Evolutionary conservation across 2,888 invertebrate genomes (phyloP).

Genomic region (Diloba caeruleocephala): DNA sequence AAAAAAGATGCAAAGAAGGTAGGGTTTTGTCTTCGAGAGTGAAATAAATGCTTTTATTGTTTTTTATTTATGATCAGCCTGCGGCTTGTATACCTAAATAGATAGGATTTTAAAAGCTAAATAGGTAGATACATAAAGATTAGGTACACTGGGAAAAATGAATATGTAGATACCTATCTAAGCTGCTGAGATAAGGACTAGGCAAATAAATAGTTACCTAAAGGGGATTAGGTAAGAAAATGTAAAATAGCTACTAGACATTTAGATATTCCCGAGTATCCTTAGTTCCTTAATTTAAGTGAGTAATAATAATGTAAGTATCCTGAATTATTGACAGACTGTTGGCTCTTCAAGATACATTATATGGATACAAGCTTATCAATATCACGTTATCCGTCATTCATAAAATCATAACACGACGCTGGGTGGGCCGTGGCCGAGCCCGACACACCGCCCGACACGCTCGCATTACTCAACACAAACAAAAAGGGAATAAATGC

Average conservation of each 20-base stretch:
- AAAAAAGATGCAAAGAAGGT: constrained; percentile 51
- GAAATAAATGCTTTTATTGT: constrained; percentile 45
- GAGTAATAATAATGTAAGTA: constrained; percentile 12
- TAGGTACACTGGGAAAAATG: too few species aligned
- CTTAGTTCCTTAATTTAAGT: constrained; percentile 4
- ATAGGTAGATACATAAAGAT: too few species aligned
- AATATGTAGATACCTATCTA: too few species aligned
- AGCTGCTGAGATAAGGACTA: too few species aligned
- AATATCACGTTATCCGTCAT: constrained; percentile 51
- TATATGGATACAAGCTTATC: constrained; percentile 33
- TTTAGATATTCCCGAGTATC: too few species aligned
- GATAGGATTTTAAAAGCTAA: too few species aligned
- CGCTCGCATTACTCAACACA: constrained; percentile 78
- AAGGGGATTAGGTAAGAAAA: too few species aligned
- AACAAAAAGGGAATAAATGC: constrained; percentile 86
- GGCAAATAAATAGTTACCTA: too few species aligned
- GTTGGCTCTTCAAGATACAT: too few species aligned
- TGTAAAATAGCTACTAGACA: too few species aligned
- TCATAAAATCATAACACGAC: constrained; percentile 41
- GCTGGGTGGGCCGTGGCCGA: constrained; percentile 33
- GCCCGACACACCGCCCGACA: constrained; percentile 62
- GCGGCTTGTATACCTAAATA: too few species aligned
- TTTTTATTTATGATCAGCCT: constrained; percentile 37
- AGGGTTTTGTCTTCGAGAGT: constrained; percentile 33
- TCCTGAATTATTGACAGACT: constrained; percentile 24